These are phyloP conservation scores for Cichladusa arquata DNA, from an alignment of 2,113 vertebrate species.

Conservation along the genomic window DNA sequence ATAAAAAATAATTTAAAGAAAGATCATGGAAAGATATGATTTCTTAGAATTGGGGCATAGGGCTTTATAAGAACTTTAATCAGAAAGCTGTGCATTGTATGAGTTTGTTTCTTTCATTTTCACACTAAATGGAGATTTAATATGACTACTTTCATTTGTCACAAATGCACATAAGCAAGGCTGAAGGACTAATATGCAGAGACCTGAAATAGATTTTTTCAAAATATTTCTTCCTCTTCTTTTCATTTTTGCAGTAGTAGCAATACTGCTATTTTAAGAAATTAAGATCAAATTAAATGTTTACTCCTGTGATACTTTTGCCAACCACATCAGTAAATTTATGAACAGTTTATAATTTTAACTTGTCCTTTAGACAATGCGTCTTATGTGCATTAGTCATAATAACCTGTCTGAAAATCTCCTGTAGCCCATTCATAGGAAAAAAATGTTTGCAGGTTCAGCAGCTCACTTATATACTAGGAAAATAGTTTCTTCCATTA, in stretches of 20 bases:
- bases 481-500: slow-evolving; percentile 17
- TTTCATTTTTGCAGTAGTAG: not conserved
- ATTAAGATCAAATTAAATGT: slow-evolving; percentile 72
- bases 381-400: slow-evolving; percentile 60
- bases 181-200: slow-evolving; percentile 19
- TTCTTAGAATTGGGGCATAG: not conserved
- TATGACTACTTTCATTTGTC: slow-evolving; percentile 46
- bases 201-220: slow-evolving; percentile 46
- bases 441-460: slow-evolving; percentile 30
- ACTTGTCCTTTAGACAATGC: slow-evolving; percentile 59
- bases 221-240: not conserved
- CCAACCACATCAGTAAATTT: slow-evolving; percentile 60
- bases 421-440: slow-evolving; percentile 32
- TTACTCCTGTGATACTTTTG: slow-evolving; percentile 3
- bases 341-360: slow-evolving; percentile 67
- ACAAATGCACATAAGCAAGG: slow-evolving; percentile 22
- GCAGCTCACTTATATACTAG: not conserved
- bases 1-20: slow-evolving; percentile 22
- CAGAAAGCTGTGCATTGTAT: slow-evolving; percentile 18
- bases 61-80: slow-evolving; percentile 25
- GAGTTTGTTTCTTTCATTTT: slow-evolving; percentile 41
- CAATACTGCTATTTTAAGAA: slow-evolving; percentile 56
- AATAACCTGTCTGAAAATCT: slow-evolving; percentile 73
- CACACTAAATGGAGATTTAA: slow-evolving; percentile 56
- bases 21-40: not conserved